A percentile compares a stretch with the other conserved stretches of the same genome.
Evolutionary conservation across 2,888 invertebrate genomes (phyloP).

Genomic region (Ypsolopha sequella): DNA sequence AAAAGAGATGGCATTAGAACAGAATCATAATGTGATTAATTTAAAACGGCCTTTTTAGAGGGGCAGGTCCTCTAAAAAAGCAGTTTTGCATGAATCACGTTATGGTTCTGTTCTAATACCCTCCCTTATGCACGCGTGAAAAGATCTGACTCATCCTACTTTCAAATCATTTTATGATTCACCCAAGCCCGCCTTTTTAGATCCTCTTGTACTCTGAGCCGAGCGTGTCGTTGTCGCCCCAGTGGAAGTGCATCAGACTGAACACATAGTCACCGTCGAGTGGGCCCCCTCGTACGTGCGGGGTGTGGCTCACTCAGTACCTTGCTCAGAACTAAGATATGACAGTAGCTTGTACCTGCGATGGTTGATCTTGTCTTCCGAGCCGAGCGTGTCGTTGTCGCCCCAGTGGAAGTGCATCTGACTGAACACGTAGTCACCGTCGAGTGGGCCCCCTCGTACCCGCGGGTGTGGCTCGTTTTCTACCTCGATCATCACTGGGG

Average conservation of each 20-base stretch:
- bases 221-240: constrained; percentile 80
- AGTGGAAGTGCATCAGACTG: constrained; percentile 86
- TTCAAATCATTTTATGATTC: too few relatives aligned
- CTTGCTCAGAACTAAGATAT: too few relatives aligned
- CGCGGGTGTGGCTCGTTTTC: constrained; percentile 63
- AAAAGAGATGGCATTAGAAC: too few relatives aligned
- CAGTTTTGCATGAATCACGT: too few relatives aligned
- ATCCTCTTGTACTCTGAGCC: constrained; percentile 85
- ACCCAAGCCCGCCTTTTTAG: too few relatives aligned
- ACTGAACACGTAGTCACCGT: constrained; percentile 74
- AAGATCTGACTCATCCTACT: too few relatives aligned
- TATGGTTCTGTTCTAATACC: too few relatives aligned
- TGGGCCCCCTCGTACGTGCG: constrained; percentile 75
- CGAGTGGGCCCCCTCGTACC: constrained; percentile 76
- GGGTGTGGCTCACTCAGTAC: constrained; percentile 57
- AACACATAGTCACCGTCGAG: constrained; percentile 75
- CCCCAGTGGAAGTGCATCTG: constrained; percentile 91
- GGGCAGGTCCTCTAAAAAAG: too few relatives aligned
- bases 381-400: constrained; percentile 79
- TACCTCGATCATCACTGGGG: constrained; percentile 73
- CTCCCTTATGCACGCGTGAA: too few relatives aligned
- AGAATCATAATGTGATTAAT: too few relatives aligned
- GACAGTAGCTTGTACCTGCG: constrained; percentile 49
- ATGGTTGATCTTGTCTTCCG: constrained; percentile 81
- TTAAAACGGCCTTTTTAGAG: too few relatives aligned